Evolutionary conservation across 2,113 vertebrate genomes (phyloP).

Genomic region (Echinops telfairi): DNA sequence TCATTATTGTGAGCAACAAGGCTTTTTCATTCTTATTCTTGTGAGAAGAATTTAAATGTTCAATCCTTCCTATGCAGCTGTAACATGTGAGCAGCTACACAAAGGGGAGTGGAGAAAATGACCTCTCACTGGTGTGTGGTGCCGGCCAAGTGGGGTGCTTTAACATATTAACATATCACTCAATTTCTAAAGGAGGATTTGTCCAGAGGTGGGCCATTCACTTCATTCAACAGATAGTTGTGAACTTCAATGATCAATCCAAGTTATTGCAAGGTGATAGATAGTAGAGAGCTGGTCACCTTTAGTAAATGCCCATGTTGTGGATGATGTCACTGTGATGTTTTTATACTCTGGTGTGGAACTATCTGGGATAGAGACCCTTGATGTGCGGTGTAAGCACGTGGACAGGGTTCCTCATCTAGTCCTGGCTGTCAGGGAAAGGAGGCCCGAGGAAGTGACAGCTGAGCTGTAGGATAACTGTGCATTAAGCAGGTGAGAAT

Average conservation of each 20-base stretch:
- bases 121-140: conserved; percentile 14
- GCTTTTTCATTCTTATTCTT: conserved; percentile 8
- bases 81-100: neutral
- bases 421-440: neutral
- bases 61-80: conserved; percentile 1
- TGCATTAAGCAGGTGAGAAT: neutral
- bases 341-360: too few relatives aligned
- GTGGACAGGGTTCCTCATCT: neutral
- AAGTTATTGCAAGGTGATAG: neutral
- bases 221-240: conserved; percentile 9
- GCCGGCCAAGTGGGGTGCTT: neutral
- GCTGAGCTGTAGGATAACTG: neutral
- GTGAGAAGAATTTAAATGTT: conserved; percentile 34
- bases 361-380: neutral
- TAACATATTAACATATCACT: neutral
- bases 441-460: neutral
- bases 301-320: neutral
- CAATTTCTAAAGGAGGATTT: neutral
- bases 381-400: neutral
- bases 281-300: neutral
- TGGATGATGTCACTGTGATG: neutral
- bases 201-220: conserved; percentile 14
- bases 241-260: conserved; percentile 53
- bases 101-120: conserved; percentile 18
- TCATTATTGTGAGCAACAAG: neutral